phyloP scores from a whole-genome alignment of 2,113 vertebrate species.

The Saccopteryx leptura region DNA sequence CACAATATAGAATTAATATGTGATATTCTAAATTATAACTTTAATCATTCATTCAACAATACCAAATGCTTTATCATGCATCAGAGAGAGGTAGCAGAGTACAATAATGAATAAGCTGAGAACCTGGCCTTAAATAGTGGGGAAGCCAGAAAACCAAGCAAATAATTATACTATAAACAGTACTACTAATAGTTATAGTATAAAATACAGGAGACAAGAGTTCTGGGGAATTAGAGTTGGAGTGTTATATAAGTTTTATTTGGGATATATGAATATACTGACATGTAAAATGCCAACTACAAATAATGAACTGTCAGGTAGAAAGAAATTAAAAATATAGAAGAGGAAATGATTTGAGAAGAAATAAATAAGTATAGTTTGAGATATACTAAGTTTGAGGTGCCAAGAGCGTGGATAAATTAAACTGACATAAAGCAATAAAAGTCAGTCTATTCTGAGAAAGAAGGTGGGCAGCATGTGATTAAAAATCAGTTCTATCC shows the following conservation, averaged over 20 bases:
- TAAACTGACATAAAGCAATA: conserved; percentile 62
- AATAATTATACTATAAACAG: conserved; percentile 18
- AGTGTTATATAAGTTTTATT: not conserved
- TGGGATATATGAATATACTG: not conserved
- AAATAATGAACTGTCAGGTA: conserved; percentile 13
- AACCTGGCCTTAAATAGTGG: not conserved
- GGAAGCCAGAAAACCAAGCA: conserved; percentile 31
- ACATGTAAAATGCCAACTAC: not conserved
- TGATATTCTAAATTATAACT: not conserved
- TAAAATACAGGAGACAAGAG: conserved; percentile 6
- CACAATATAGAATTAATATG: not conserved
- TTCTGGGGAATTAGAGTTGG: not conserved
- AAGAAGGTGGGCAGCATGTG: not conserved
- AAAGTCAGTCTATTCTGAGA: conserved; percentile 46
- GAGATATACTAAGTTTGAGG: conserved; percentile 26
- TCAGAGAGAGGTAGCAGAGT: not conserved
- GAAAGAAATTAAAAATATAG: conserved; percentile 56
- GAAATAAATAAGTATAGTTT: conserved; percentile 39
- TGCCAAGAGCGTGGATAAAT: conserved; percentile 51
- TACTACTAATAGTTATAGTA: conserved; percentile 11
- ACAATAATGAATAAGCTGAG: conserved; percentile 47
- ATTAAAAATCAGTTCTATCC: conserved; percentile 20
- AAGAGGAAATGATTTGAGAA: conserved; percentile 27
- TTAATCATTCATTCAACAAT: conserved; percentile 50
- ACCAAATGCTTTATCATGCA: not conserved